These are phyloP conservation scores for sheep (Ovis aries) DNA, from an alignment of 2,113 vertebrate genomes.

Conservation along the genomic window ARS-UI_Ramb_v3.0 NC_056055.1:1075501-1076000, in stretches of 20 bases:
- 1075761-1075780: neutral
- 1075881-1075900: accelerated
- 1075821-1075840: neutral
- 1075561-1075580: accelerated
- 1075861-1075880: too few relatives aligned
- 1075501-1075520: accelerated
- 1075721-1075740: neutral
- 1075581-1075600: neutral
- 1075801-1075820: neutral
- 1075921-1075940: accelerated
- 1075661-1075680: neutral
- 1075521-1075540: accelerated
- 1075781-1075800: neutral
- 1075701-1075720: neutral
- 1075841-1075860: neutral
- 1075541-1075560: neutral
- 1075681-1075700: accelerated
- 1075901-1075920: too few relatives aligned
- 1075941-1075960: accelerated
- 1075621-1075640: neutral
- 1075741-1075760: neutral
- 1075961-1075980: neutral
- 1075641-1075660: neutral
- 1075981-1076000: neutral
- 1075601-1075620: neutral